Evolutionary conservation across 2,888 invertebrate species (phyloP), one percentile per base, ranked within the genome.

Genomic region (Malthinus flaveolus): DNA sequence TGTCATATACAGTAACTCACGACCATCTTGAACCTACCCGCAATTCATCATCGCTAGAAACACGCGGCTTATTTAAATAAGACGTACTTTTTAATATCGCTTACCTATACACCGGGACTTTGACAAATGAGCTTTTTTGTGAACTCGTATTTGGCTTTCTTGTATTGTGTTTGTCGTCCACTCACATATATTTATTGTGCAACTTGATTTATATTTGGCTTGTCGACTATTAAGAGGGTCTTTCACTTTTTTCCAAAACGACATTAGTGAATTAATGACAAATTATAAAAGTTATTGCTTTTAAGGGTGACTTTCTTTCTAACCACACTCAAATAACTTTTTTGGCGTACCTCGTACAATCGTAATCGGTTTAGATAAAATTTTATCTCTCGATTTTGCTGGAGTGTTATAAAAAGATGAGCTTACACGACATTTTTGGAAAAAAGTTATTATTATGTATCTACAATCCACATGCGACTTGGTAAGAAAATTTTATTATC

Each of bases 91-190:
- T 71, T 70, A 70, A 71, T 71, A 63, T 63, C 63, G 61, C 68
- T 68, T 66, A 65, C 59, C 65, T 64, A 64, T 62, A 61, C 58
- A 54, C 54, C 50, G 53, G 55, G 66, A 68, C 67, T 67, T 70
- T 71, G 71, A 71, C 68, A 71, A 71, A 71, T 69, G 64, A 66
- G 63, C 62, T 58, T 61, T 65, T 65, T 64, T 68, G 63, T 64
- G 57, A 51, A 61, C 47, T 54, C 53, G 59, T 57, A 54, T 62
- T 56, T 64, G 61, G 60, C 50, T 65, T 63, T 63, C 68, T 68
- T 69, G 73, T 70, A 70, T 73, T 73, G 72, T 71, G 67, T 73
- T 73, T 72, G 72, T 73, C 73, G 72, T 72, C 73, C 71, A 73
- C 72, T 73, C 68, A 68, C 66, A 70, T 70, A 72, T 71, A 73